These are phyloP conservation scores for Drosophila macrospina DNA, from an alignment of 2,888 invertebrate genomes.

Conservation along the genomic window DNA sequence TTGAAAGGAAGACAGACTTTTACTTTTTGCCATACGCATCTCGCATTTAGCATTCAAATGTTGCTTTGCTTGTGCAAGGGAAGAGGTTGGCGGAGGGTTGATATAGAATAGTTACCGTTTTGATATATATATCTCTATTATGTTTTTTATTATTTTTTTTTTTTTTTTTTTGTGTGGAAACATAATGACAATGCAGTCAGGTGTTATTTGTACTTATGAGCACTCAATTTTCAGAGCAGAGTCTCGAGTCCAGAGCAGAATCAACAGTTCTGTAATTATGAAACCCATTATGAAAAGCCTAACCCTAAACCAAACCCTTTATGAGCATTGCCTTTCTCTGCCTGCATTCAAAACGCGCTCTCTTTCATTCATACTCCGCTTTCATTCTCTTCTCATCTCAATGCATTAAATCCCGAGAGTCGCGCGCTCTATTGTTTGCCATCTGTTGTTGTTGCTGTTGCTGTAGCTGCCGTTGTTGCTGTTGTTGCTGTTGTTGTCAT, in stretches of 20 bases:
- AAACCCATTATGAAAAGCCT: constrained; percentile 36
- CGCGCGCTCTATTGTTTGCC: constrained; percentile 62
- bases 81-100: too few species aligned
- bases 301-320: constrained; percentile 20
- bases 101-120: constrained; percentile 53
- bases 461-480: constrained; percentile 31
- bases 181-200: constrained; percentile 41
- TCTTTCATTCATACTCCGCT: constrained; percentile 18
- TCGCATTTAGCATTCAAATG: constrained; percentile 50
- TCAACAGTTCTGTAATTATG: constrained; percentile 51
- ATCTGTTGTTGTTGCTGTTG: constrained; percentile 57
- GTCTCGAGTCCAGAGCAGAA: constrained; percentile 29
- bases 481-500: constrained; percentile 50
- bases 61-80: constrained; percentile 22
- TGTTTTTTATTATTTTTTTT: constrained; percentile 8
- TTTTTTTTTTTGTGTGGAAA: constrained; percentile 18
- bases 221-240: constrained; percentile 48
- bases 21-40: constrained; percentile 60
- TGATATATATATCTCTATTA: constrained; percentile 25
- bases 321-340: constrained; percentile 46
- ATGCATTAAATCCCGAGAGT: constrained; percentile 55
- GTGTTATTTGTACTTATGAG: constrained; percentile 44
- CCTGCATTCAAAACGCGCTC: constrained; percentile 7
- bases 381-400: constrained; percentile 8
- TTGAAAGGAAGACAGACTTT: constrained; percentile 48